Conservation (phyloP, 1,140 invertebrate species). For the Drosophila carrolli region DNA sequence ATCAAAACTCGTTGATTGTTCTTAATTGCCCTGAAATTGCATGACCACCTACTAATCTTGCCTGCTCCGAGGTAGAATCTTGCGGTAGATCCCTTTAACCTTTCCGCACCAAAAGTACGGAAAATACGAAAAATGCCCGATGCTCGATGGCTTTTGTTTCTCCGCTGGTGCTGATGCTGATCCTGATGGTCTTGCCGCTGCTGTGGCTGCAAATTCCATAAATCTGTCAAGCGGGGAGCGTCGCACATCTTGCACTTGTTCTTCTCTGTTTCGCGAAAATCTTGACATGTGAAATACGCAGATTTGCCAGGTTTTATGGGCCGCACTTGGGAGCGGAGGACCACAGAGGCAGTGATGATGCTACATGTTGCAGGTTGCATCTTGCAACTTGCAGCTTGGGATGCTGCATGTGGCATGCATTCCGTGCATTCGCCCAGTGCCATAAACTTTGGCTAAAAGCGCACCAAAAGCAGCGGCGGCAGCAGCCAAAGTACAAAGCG, state of each 20-base stretch:
- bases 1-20: conserved; percentile 73
- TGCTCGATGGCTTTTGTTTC: conserved; percentile 34
- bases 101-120: conserved; percentile 52
- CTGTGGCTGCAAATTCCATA: conserved; percentile 75
- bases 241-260: conserved; percentile 73
- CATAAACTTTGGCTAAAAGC: conserved; percentile 80
- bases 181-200: conserved; percentile 24
- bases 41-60: conserved; percentile 54
- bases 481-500: conserved; percentile 58
- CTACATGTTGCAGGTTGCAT: conserved; percentile 22
- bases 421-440: conserved; percentile 78
- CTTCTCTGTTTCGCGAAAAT: conserved; percentile 62
- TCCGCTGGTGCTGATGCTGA: conserved; percentile 19
- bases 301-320: conserved; percentile 80
- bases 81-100: conserved; percentile 48
- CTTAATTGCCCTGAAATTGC: conserved; percentile 70
- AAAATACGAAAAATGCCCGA: conserved; percentile 20
- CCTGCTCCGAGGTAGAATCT: conserved; percentile 33
- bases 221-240: conserved; percentile 77
- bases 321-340: conserved; percentile 51
- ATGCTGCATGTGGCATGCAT: conserved; percentile 59
- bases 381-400: conserved; percentile 13
- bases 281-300: conserved; percentile 83
- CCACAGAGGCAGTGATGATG: conserved; percentile 38
- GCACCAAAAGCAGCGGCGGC: conserved; percentile 73